phyloP scores from a whole-genome alignment of 2,888 invertebrate species.

The Macropis europaea region DNA sequence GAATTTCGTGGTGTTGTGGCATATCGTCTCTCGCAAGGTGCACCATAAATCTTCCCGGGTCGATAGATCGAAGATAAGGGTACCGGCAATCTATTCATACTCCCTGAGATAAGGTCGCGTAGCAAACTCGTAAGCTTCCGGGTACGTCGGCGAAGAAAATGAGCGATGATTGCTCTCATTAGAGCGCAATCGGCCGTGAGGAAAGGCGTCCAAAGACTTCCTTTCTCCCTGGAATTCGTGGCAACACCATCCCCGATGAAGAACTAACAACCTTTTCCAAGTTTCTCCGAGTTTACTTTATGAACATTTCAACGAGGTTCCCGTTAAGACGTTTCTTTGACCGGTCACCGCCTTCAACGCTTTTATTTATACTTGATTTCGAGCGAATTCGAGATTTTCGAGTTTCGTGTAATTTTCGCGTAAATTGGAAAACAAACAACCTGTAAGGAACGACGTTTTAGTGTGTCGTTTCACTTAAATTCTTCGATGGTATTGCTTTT shows the following conservation, averaged over 20 bases:
- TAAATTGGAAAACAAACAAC: too few relatives aligned
- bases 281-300: constrained; percentile 17
- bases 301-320: not conserved
- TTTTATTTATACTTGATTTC: too few relatives aligned
- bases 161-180: constrained; percentile 48
- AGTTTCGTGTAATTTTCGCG: too few relatives aligned
- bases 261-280: constrained; percentile 34
- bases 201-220: constrained; percentile 19
- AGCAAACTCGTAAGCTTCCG: constrained; percentile 36
- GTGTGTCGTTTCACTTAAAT: too few relatives aligned
- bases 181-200: constrained; percentile 36
- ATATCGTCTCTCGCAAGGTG: too few relatives aligned
- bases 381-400: too few relatives aligned
- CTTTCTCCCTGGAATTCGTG: constrained; percentile 20
- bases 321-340: not conserved
- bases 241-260: not conserved
- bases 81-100: constrained; percentile 17
- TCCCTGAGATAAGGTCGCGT: constrained; percentile 16
- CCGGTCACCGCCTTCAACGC: not conserved
- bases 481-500: too few relatives aligned
- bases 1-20: not conserved
- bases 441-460: too few relatives aligned
- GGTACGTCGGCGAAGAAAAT: constrained; percentile 17
- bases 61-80: constrained; percentile 36
- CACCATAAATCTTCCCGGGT: not conserved